phyloP scores from a whole-genome alignment of 2,888 invertebrate species.

The Pristionchus fissidentatus region DNA sequence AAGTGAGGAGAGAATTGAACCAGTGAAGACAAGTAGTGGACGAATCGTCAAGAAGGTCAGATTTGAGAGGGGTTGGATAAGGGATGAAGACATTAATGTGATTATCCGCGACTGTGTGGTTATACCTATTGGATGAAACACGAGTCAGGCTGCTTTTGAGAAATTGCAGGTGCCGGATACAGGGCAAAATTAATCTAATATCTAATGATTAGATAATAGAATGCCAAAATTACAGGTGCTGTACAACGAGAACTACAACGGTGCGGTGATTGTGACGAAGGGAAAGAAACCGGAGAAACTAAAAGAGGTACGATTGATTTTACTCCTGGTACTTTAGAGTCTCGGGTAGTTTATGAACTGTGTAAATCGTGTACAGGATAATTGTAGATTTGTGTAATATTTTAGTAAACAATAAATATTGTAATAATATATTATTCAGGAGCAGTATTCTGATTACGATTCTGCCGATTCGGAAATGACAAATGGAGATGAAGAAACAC shows the following conservation, averaged over 20 bases:
- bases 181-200: too few relatives aligned
- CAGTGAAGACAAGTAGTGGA: conserved; percentile 57
- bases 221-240: conserved; percentile 27
- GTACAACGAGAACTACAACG: conserved; percentile 43
- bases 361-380: background rate
- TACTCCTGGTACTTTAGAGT: too few relatives aligned
- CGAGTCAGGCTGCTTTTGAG: too few relatives aligned
- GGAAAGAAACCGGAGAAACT: conserved; percentile 4
- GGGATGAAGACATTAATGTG: background rate
- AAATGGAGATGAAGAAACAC: background rate
- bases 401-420: too few relatives aligned
- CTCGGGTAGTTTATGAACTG: background rate
- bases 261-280: conserved; percentile 30
- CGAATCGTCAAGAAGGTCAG: conserved; percentile 58
- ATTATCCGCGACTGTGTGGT: background rate
- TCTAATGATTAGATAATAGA: too few relatives aligned
- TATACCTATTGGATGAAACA: background rate
- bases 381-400: too few relatives aligned
- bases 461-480: conserved; percentile 28
- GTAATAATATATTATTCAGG: background rate
- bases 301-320: too few relatives aligned
- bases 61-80: background rate
- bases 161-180: too few relatives aligned
- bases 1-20: background rate
- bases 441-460: conserved; percentile 36